Evolutionary conservation across 2,797 vertebrate genomes (phyloP).

Genomic region (Silurus aristotelis): DNA sequence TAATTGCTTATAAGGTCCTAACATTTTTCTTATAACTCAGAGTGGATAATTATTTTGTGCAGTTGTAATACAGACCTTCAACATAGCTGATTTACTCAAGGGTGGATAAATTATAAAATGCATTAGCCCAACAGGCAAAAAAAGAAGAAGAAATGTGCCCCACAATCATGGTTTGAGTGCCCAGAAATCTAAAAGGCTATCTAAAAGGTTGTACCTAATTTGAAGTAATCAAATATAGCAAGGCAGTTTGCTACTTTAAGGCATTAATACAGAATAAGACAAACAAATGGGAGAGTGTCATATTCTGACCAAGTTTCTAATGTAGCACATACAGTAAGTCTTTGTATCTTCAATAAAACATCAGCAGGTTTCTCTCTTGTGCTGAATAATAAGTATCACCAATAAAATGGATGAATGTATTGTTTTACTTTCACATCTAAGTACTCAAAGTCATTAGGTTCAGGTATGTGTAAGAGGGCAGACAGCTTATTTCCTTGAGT

Average conservation of each 20-base stretch:
- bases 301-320: background rate
- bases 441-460: background rate
- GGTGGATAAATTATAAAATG: background rate
- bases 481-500: background rate
- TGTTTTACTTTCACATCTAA: background rate
- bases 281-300: background rate
- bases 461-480: background rate
- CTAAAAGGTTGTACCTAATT: background rate
- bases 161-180: background rate
- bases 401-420: background rate
- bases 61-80: background rate
- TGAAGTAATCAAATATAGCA: background rate
- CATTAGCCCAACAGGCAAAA: background rate
- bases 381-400: background rate
- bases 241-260: background rate
- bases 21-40: background rate
- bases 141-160: background rate
- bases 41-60: background rate
- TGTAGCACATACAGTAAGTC: background rate
- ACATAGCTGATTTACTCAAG: background rate
- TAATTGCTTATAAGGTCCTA: slow-evolving; percentile 3
- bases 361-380: background rate
- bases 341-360: background rate
- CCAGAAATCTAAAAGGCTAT: background rate
- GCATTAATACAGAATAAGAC: background rate